Evolutionary conservation across 2,888 invertebrate species (phyloP).

Genomic region (Caradrina clavipalpis): DNA sequence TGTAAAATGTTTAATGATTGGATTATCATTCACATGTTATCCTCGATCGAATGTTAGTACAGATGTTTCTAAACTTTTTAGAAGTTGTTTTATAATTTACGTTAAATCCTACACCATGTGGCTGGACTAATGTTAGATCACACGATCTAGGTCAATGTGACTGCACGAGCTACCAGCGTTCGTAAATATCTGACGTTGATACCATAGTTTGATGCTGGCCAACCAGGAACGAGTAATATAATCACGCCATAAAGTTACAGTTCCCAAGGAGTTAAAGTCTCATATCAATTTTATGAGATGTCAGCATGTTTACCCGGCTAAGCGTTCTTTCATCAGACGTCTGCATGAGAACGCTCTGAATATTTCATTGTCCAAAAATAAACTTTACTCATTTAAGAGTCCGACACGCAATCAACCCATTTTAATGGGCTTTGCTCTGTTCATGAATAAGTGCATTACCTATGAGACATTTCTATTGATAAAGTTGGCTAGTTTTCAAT

Average conservation of each 20-base stretch:
- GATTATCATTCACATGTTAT: slow-evolving; percentile 32
- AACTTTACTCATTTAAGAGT: slow-evolving; percentile 17
- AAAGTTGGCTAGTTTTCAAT: slow-evolving; percentile 52
- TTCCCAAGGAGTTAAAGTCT: slow-evolving; percentile 25
- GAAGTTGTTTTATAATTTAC: slow-evolving; percentile 54
- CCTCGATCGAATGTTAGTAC: slow-evolving; percentile 61
- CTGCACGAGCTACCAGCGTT: slow-evolving; percentile 70
- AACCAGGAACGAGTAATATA: slow-evolving; percentile 24
- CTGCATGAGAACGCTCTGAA: not conserved
- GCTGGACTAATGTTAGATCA: slow-evolving; percentile 58
- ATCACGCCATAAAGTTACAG: slow-evolving; percentile 35
- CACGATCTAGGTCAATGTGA: slow-evolving; percentile 77
- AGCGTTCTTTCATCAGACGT: slow-evolving; percentile 12
- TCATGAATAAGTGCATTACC: slow-evolving; percentile 61
- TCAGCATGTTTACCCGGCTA: slow-evolving; percentile 26
- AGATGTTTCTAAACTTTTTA: slow-evolving; percentile 61
- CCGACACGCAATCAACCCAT: slow-evolving; percentile 15
- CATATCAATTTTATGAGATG: slow-evolving; percentile 39
- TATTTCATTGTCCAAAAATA: slow-evolving; percentile 33
- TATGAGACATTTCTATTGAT: slow-evolving; percentile 63
- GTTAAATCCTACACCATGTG: slow-evolving; percentile 54
- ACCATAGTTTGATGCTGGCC: slow-evolving; percentile 65
- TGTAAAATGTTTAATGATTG: slow-evolving; percentile 50
- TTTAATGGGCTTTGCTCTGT: slow-evolving; percentile 20
- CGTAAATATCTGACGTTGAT: slow-evolving; percentile 70